phyloP scores from a whole-genome alignment of 2,797 vertebrate species.

The Silurus aristotelis region DNA sequence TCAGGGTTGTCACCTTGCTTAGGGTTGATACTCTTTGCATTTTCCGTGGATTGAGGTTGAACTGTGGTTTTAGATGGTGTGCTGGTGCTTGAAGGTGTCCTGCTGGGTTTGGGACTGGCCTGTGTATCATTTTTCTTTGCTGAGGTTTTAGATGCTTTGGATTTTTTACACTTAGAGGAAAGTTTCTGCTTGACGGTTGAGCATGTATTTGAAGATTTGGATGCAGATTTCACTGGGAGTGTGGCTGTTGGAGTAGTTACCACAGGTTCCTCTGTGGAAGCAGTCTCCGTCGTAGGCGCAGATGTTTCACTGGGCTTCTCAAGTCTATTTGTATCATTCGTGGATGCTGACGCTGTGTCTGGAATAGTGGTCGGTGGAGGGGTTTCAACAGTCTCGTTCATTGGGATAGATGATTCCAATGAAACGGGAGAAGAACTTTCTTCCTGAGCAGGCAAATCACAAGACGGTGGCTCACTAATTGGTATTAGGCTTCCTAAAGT shows the following conservation, averaged over 20 bases:
- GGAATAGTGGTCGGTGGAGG: not conserved
- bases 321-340: not conserved
- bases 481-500: not conserved
- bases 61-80: not conserved
- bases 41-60: not conserved
- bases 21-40: not conserved
- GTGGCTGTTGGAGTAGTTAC: not conserved
- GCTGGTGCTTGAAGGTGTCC: not conserved
- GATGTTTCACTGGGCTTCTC: not conserved
- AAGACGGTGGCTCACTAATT: not conserved
- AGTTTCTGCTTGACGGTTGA: not conserved
- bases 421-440: not conserved
- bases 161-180: not conserved
- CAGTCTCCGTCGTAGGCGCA: not conserved
- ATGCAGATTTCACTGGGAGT: not conserved
- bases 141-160: not conserved
- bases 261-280: not conserved
- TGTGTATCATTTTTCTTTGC: not conserved
- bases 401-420: not conserved
- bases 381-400: not conserved
- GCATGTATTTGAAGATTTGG: not conserved
- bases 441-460: not conserved
- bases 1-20: conserved; percentile 2
- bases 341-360: not conserved
- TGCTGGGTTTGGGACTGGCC: not conserved